A percentile compares a stretch with the other conserved stretches of the same genome.
Conservation (phyloP, 2,888 invertebrate species). For the Trachelus iudaicus region DNA sequence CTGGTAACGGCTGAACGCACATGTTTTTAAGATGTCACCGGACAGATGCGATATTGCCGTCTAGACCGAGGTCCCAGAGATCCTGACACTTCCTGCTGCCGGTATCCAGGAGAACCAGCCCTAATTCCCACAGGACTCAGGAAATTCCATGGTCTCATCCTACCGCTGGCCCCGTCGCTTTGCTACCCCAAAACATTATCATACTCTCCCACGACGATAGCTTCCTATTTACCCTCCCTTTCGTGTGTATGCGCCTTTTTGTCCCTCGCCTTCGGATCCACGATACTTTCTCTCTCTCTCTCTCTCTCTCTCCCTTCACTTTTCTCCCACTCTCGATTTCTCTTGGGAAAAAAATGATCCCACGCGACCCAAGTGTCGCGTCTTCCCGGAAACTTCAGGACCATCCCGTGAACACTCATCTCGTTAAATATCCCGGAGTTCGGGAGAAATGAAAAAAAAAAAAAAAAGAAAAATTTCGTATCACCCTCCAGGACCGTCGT, state of each 20-base stretch:
- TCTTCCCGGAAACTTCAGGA: constrained; percentile 24
- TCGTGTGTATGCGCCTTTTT: constrained; percentile 23
- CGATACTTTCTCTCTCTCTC: not conserved
- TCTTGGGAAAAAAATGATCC: constrained; percentile 29
- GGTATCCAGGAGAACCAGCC: constrained; percentile 14
- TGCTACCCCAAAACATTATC: constrained; percentile 39
- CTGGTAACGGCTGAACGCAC: constrained; percentile 32
- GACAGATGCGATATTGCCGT: constrained; percentile 61
- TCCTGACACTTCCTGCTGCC: constrained; percentile 52
- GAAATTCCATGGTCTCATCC: constrained; percentile 22
- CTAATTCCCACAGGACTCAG: constrained; percentile 47
- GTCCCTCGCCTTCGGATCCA: constrained; percentile 10
- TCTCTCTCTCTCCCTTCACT: not conserved
- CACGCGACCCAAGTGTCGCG: constrained; percentile 19
- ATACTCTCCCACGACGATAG: constrained; percentile 32
- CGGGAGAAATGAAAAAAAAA: no score
- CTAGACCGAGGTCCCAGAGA: constrained; percentile 37
- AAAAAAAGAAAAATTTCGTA: no score
- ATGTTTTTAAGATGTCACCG: constrained; percentile 51
- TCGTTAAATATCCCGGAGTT: constrained; percentile 1
- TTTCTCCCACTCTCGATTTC: not conserved
- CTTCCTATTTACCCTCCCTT: not conserved
- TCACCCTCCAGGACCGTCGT: no score
- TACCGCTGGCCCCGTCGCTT: constrained; percentile 17
- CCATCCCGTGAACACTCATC: constrained; percentile 11